Evolutionary conservation across 2,888 invertebrate genomes (phyloP).

Genomic region (Sinodicranocentrus sp.): DNA sequence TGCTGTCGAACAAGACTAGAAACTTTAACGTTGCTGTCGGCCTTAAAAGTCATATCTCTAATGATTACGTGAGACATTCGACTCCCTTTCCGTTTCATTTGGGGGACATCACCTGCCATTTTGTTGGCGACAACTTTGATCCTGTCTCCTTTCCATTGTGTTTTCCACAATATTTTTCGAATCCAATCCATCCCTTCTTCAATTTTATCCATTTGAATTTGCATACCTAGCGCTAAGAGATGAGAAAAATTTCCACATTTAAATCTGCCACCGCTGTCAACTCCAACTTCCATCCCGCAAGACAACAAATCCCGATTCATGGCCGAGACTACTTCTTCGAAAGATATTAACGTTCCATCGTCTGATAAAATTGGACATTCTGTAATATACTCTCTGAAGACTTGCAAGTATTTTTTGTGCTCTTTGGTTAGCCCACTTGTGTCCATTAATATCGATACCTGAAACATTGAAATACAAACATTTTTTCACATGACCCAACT

Average conservation of each 20-base stretch:
- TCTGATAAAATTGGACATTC: slow-evolving; percentile 85
- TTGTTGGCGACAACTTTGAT: slow-evolving; percentile 88
- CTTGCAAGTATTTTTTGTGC: slow-evolving; percentile 85
- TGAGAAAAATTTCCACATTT: slow-evolving; percentile 87
- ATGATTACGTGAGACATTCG: slow-evolving; percentile 84
- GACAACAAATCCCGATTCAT: slow-evolving; percentile 87
- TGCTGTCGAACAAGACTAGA: slow-evolving; percentile 87
- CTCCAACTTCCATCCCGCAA: slow-evolving; percentile 83
- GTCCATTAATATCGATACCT: slow-evolving; percentile 88
- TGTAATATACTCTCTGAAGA: slow-evolving; percentile 86
- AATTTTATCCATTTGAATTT: slow-evolving; percentile 88
- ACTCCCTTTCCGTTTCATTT: slow-evolving; percentile 86
- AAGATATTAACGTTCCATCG: slow-evolving; percentile 80
- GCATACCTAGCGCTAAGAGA: slow-evolving; percentile 83
- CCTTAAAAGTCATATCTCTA: slow-evolving; percentile 82
- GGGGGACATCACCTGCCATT: slow-evolving; percentile 89
- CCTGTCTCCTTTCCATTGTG: slow-evolving; percentile 86
- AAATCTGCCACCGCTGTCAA: slow-evolving; percentile 82
- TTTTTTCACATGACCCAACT: neutral
- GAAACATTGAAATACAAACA: neutral
- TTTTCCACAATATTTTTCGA: slow-evolving; percentile 86
- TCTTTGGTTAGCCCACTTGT: slow-evolving; percentile 82
- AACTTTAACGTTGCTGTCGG: slow-evolving; percentile 82
- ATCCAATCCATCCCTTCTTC: slow-evolving; percentile 87
- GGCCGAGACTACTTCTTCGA: slow-evolving; percentile 88